phyloP scores from a whole-genome alignment of 1,140 invertebrate species.

The Drosophila arawakana region DNA sequence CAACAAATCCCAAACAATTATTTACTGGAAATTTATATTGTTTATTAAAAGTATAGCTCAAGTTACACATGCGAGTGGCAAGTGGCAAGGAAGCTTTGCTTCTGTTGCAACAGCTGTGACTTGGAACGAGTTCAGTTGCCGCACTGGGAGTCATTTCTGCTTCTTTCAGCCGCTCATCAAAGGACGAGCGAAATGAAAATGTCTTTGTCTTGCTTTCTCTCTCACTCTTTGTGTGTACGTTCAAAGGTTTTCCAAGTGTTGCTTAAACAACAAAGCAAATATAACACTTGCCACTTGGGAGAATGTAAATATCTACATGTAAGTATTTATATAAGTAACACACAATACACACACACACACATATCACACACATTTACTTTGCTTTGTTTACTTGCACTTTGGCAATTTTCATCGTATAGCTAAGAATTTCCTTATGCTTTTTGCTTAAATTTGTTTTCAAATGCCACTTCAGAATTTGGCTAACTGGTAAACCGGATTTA shows the following conservation, averaged over 20 bases:
- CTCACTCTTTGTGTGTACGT: background rate
- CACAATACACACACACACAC: conserved; percentile 16
- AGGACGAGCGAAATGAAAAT: too few relatives aligned
- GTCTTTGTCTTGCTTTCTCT: too few relatives aligned
- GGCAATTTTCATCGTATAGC: conserved; percentile 25
- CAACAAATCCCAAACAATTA: conserved; percentile 71
- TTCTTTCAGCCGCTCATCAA: background rate
- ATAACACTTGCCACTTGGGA: conserved; percentile 66
- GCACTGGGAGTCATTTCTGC: background rate
- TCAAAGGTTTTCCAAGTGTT: conserved; percentile 49
- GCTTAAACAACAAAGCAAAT: conserved; percentile 68
- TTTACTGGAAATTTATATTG: conserved; percentile 80
- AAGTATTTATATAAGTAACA: conserved; percentile 18
- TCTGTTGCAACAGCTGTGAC: conserved; percentile 51
- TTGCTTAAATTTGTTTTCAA: conserved; percentile 64
- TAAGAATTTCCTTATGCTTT: conserved; percentile 19
- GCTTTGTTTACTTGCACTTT: conserved; percentile 38
- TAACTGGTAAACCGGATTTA: conserved; percentile 58
- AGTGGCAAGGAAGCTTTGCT: background rate
- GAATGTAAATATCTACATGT: conserved; percentile 43
- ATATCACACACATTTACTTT: background rate
- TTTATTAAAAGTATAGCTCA: conserved; percentile 74
- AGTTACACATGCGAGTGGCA: conserved; percentile 24
- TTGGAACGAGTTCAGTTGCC: background rate
- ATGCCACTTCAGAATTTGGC: conserved; percentile 54